Evolutionary conservation across 2,888 invertebrate genomes (phyloP), one percentile per base, ranked within the genome.

Genomic region (Melinaea marsaeus): DNA sequence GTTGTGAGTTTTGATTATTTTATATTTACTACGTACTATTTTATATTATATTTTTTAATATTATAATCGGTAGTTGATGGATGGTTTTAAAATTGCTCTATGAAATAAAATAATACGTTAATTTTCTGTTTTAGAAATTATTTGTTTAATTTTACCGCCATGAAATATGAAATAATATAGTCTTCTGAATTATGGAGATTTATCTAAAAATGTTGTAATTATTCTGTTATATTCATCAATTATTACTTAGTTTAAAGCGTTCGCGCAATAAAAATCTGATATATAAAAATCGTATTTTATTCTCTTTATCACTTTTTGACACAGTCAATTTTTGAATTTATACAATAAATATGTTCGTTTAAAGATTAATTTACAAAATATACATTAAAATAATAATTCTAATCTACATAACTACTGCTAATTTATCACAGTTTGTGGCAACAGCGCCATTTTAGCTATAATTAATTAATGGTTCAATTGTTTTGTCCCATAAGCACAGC

Each of bases 361-460:
- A 72, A 79, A 81, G 80, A 80, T 83, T 86, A 84, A 77, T 75
- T 80, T 86, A 86, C 82, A 86, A 81, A 83, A 85, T 86, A 80
- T 86, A 85, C 85, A 86, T 76, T 77, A 79, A 79, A 78, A 76
- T 76, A 79, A 75, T 75, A 22, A 77, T 80, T 79, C 75, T 71
- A 80, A 78, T 74, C 74, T 78, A 78, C 68, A 70, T 74, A 73
- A 78, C 78, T 86, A 83, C 63, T 79, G 70, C 86, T 89, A 89
- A 79, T 79, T 86, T 90, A 90, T 90, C 90, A 90, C 90, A 90
- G 90, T 87, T 89, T 77, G 78, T 74, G 88, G 89, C 90, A 83
- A 68, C 75, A 72, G 71, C 80, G 88, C 89, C 89, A 75, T 79
- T 79, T 80, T 80, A 82, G 79, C 77, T 82, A 79, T 80, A 80